These are phyloP conservation scores for Eleutherodactylus coqui DNA, from an alignment of 2,797 vertebrate species.

Conservation along the genomic window DNA sequence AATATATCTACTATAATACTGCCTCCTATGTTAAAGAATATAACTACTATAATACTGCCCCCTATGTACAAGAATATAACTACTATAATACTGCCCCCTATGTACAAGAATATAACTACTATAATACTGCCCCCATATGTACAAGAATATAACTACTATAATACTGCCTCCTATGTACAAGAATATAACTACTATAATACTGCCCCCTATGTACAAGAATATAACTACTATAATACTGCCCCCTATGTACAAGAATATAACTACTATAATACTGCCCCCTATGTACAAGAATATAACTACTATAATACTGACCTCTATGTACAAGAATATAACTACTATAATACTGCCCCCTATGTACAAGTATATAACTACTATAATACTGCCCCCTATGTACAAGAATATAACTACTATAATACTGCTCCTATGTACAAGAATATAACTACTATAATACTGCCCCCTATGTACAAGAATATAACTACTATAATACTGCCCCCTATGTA, in stretches of 20 bases:
- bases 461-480: conserved; percentile 6
- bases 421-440: conserved; percentile 3
- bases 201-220: no score
- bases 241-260: background rate
- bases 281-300: conserved; percentile 11
- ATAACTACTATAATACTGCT: conserved; percentile 6
- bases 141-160: no score
- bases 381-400: background rate
- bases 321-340: conserved; percentile 11
- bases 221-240: conserved; percentile 15
- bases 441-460: conserved; percentile 15
- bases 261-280: conserved; percentile 21
- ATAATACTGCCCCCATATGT: no score
- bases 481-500: background rate
- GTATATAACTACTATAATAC: conserved; percentile 8
- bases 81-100: background rate
- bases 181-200: no score
- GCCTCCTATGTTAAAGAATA: background rate
- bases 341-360: background rate
- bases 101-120: background rate
- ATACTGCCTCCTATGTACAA: no score
- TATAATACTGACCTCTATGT: background rate
- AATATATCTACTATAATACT: conserved; percentile 9
- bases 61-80: background rate
- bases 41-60: background rate